Evolutionary conservation across 1,140 invertebrate genomes (phyloP), one percentile per base, ranked within the genome.

Genomic region (Nasonia longicornis): DNA sequence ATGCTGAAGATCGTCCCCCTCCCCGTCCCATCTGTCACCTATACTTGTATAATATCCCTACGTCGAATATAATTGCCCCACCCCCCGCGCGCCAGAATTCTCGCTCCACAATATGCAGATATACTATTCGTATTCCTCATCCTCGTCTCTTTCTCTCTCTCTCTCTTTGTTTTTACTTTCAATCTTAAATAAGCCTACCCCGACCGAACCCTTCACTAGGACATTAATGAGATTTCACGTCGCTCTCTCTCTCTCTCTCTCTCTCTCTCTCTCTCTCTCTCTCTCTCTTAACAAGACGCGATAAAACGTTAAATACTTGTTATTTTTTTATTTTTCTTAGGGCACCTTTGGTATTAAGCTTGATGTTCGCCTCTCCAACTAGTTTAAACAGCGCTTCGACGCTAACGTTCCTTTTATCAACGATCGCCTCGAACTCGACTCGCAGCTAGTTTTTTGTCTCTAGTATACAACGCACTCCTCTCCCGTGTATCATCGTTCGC

Each of bases 341-440:
- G 89, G 89, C 89, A 91, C 89, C 89, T 91, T 91, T 90, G 90
- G 89, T 91, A 90, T 91, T 90, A 89, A 90, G 89, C 89, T 90
- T 90, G 89, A 90, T 89, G 89, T 90, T 88, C 76, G 84, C 84
- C 82, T 85, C 70, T 85, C 85, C 79, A 84, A 84, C 85, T 87
- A 83, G 79, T 85, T 84, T 76, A 71, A 77, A 31, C 26, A 69
- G 79, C 66, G 45, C 45, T 71, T 31, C 31, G 73, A 70, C 79
- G 74, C 79, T 22, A 35, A 63, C 22, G 26, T 81, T 82, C 76
- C 67, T 67, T 82, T 84, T 72, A 71, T 77, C 76, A 75, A 74
- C 58, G 77, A 80, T 80, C 69, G 35, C 64, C 26, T 77, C 78
- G 77, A 75, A 83, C 22, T 45, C 71, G 52, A 29, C 38, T 42